Evolutionary conservation across 2,797 vertebrate genomes (phyloP).

Genomic region (Merluccius polli): DNA sequence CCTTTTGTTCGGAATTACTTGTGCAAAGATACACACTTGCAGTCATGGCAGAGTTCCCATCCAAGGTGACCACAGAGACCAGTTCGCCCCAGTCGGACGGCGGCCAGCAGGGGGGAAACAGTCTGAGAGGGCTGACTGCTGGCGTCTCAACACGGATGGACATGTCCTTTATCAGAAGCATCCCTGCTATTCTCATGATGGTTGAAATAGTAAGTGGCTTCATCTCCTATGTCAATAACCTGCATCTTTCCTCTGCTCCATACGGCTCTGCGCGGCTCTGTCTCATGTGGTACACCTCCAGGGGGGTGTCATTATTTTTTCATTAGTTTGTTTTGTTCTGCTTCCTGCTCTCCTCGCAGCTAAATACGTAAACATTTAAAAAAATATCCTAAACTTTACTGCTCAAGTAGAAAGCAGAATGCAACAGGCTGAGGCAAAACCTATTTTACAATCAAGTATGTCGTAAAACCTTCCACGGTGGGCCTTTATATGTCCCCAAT

Average conservation of each 20-base stretch:
- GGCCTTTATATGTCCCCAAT: background rate
- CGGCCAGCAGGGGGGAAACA: slow-evolving; percentile 48
- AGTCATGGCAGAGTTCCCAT: slow-evolving; percentile 84
- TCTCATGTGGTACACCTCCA: no score
- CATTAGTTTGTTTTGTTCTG: background rate
- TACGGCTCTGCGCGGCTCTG: background rate
- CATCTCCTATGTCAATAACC: background rate
- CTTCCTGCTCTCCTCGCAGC: background rate
- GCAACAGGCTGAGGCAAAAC: no score
- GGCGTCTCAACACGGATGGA: slow-evolving; percentile 54
- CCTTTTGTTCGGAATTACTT: background rate
- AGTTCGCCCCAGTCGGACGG: slow-evolving; percentile 60
- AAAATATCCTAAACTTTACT: no score
- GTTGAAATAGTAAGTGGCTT: slow-evolving; percentile 78
- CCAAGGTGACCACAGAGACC: slow-evolving; percentile 80
- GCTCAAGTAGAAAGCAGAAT: no score
- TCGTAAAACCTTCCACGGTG: background rate
- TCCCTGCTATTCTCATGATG: slow-evolving; percentile 76
- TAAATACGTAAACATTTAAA: no score
- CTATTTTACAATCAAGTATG: background rate
- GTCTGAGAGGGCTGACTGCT: slow-evolving; percentile 33
- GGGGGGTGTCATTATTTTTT: no score
- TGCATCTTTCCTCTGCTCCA: background rate
- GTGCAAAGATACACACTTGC: background rate
- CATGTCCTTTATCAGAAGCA: slow-evolving; percentile 71